A percentile compares a stretch with the other conserved stretches of the same genome.
Evolutionary conservation across 1,140 invertebrate genomes (phyloP).

Genomic region (Procambarus clarkii): DNA sequence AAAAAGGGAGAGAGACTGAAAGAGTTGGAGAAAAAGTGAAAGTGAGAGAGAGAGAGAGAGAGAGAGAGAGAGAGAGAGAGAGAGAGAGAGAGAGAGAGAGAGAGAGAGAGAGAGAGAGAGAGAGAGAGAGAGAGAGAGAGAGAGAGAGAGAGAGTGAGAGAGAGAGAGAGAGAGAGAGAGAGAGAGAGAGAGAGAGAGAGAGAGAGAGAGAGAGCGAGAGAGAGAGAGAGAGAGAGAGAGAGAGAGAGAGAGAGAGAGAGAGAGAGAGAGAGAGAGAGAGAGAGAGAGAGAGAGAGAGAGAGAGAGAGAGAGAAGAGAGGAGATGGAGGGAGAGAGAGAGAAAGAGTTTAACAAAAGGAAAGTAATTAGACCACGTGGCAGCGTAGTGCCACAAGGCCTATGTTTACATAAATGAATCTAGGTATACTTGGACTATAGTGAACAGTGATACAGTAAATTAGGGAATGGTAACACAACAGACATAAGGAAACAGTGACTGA

Average conservation of each 20-base stretch:
- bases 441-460: too few relatives aligned
- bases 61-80: background rate
- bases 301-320: slow-evolving; percentile 6
- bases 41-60: background rate
- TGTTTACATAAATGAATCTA: too few relatives aligned
- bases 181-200: slow-evolving; percentile 16
- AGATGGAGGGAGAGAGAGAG: background rate
- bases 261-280: too few relatives aligned
- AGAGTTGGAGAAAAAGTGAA: background rate
- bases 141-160: background rate
- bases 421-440: too few relatives aligned
- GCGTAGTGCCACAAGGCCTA: background rate
- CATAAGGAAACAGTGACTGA: too few relatives aligned
- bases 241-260: slow-evolving; percentile 9
- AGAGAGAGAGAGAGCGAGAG: background rate
- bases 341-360: background rate
- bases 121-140: background rate
- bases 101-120: background rate
- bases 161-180: background rate
- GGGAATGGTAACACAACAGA: too few relatives aligned
- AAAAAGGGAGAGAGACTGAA: background rate
- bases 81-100: background rate
- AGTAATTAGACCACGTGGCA: background rate
- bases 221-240: background rate
- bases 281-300: background rate